phyloP scores from a whole-genome alignment of 2,888 invertebrate species.

The Himalopsyche tibetana region DNA sequence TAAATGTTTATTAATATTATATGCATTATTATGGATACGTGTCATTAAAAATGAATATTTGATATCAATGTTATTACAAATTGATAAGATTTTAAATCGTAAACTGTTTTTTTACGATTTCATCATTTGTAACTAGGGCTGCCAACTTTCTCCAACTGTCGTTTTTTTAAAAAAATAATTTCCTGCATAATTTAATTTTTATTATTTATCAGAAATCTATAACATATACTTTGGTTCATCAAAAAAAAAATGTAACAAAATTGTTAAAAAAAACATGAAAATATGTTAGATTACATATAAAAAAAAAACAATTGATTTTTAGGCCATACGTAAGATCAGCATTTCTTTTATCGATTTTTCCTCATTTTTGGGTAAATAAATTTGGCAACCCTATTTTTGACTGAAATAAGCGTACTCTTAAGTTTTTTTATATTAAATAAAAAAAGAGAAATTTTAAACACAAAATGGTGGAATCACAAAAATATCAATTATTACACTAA shows the following conservation, averaged over 20 bases:
- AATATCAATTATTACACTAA: constrained; percentile 6
- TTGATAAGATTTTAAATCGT: constrained; percentile 28
- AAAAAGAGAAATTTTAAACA: neutral
- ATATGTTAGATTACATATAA: no score
- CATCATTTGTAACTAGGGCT: neutral
- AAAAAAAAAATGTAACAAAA: neutral
- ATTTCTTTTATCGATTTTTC: no score
- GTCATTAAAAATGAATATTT: constrained; percentile 32
- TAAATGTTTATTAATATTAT: constrained; percentile 54
- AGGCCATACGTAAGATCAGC: no score
- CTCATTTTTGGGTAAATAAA: no score
- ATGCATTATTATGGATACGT: constrained; percentile 44
- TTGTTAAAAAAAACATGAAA: no score
- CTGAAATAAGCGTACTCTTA: no score
- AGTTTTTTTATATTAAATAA: no score
- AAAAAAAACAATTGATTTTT: no score
- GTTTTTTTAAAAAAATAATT: no score
- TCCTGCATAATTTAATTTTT: no score
- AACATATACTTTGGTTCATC: neutral
- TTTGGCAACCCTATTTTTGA: no score
- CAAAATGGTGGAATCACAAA: neutral
- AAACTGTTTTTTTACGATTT: neutral
- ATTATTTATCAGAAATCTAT: neutral
- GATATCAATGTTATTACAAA: constrained; percentile 10
- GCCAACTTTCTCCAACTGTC: no score